Evolutionary conservation across 1,140 invertebrate species (phyloP), one percentile per base, ranked within the genome.

Genomic region (Nasonia giraulti): DNA sequence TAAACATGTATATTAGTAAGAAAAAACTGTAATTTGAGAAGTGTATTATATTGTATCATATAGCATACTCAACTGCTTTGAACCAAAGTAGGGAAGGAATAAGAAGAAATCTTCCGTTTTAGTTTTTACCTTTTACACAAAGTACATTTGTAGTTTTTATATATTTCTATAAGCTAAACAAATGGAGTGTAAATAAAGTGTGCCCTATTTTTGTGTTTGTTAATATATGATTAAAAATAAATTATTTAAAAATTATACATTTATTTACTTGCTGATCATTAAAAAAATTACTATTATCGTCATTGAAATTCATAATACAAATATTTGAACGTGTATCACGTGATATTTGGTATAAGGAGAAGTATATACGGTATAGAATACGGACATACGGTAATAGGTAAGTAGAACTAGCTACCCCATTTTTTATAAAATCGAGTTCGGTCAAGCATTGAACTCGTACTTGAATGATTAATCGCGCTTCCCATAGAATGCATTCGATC

Each of bases 1-100:
- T 62, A 62, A 62, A 62, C 55, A 62, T 62, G 55, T 62, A 62
- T 1, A 1, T n/a, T 7, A n/a, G 6, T n/a, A 68, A 44, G 2
- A 50, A 47, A 82, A 33, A 82, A 33, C 0, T 82, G 80, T 74
- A 73, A 10, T 74, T 74, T 82, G 17, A 50, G 2, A n/a, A n/a
- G n/a, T 82, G 69, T 62, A 82, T 33, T 31, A 81, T 81, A 81
- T 31, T 81, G 80, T 81, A 73, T 55, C 47, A 74, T 81, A 81
- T 31, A 55, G 10, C 40, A n/a, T 50, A 1, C 12, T 50, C 2
- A 62, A n/a, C 55, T 20, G 55, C 55, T n/a, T 62, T 62, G 7
- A 62, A 20, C 55, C 55, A 62, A 62, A 62, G 20, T n/a, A 62
- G 17, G 55, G 20, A 6, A 6, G 17, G n/a, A 62, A 62, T 62